Percentiles rank a stretch among this genome's conserved stretches.
These are phyloP conservation scores for Anableps anableps DNA, from an alignment of 2,797 vertebrate species.

Conservation along the genomic window DNA sequence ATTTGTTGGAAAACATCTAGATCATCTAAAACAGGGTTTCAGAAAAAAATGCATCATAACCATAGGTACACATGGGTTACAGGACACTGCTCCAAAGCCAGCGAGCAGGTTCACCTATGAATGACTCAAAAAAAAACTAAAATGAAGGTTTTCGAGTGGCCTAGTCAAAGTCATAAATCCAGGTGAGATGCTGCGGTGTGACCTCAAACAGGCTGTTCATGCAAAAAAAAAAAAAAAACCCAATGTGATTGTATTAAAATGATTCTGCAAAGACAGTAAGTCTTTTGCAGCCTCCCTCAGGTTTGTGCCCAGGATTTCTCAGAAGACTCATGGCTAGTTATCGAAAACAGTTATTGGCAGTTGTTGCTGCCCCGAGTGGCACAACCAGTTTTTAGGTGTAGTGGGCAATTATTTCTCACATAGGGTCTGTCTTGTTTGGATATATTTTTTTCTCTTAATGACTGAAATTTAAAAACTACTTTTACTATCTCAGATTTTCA, in stretches of 20 bases:
- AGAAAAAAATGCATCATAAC: not conserved
- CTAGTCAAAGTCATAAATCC: not conserved
- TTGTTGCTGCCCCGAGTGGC: not conserved
- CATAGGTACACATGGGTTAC: not conserved
- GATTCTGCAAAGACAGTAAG: not conserved
- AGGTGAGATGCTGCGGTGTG: not conserved
- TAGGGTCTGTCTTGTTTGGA: not conserved
- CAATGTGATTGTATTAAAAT: not conserved
- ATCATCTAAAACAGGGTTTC: too few relatives aligned
- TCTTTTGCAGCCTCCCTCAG: not conserved
- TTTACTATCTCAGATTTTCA: not conserved
- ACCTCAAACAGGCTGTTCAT: not conserved
- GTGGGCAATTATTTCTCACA: not conserved
- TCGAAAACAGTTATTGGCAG: not conserved
- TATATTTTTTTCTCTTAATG: not conserved
- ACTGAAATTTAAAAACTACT: not conserved
- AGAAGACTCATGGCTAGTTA: not conserved
- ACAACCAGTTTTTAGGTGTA: not conserved
- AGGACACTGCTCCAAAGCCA: not conserved
- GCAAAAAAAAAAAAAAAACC: not conserved
- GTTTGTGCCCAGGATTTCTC: too few relatives aligned
- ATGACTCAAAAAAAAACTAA: not conserved
- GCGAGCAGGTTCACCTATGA: not conserved
- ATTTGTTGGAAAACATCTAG: not conserved
- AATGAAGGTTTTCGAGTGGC: not conserved